Percentiles rank a stretch among this genome's conserved stretches.
phyloP scores from a whole-genome alignment of 1,140 invertebrate species.

The Drosophila nikananu region DNA sequence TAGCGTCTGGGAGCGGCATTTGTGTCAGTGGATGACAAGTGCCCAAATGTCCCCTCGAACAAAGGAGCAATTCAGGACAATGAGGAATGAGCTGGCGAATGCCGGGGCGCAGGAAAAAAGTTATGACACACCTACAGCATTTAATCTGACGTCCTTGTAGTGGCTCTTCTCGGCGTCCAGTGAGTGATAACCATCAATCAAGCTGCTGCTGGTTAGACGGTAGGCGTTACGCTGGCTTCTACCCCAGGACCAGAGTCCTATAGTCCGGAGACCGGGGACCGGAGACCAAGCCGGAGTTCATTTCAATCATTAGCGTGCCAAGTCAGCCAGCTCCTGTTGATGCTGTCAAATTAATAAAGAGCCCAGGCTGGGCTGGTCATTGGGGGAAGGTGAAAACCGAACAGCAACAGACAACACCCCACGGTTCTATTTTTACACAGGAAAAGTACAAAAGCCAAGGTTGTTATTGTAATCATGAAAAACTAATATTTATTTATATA shows the following conservation, averaged over 20 bases:
- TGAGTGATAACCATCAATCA: constrained; percentile 84
- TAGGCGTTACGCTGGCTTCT: constrained; percentile 72
- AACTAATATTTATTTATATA: neutral
- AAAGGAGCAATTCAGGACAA: constrained; percentile 71
- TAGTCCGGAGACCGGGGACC: constrained; percentile 11
- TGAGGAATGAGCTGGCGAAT: constrained; percentile 19
- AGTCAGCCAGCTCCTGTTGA: constrained; percentile 69
- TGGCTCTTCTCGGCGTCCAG: constrained; percentile 49
- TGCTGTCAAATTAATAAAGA: constrained; percentile 85
- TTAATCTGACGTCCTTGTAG: constrained; percentile 73
- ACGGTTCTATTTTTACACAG: constrained; percentile 39
- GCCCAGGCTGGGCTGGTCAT: constrained; percentile 38
- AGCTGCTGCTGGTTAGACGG: constrained; percentile 63
- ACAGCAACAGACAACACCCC: constrained; percentile 28
- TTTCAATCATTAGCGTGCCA: constrained; percentile 81
- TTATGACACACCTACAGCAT: constrained; percentile 83
- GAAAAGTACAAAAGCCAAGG: neutral
- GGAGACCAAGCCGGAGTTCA: constrained; percentile 64
- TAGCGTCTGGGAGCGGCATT: constrained; percentile 44
- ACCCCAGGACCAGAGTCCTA: constrained; percentile 35
- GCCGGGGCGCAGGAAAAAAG: constrained; percentile 40
- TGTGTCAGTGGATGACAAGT: constrained; percentile 56
- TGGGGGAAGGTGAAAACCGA: constrained; percentile 11
- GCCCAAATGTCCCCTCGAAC: constrained; percentile 49
- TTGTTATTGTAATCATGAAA: neutral